Evolutionary conservation across 2,888 invertebrate genomes (phyloP), one percentile per base, ranked within the genome.

Genomic region (Tupiocoris notatus): DNA sequence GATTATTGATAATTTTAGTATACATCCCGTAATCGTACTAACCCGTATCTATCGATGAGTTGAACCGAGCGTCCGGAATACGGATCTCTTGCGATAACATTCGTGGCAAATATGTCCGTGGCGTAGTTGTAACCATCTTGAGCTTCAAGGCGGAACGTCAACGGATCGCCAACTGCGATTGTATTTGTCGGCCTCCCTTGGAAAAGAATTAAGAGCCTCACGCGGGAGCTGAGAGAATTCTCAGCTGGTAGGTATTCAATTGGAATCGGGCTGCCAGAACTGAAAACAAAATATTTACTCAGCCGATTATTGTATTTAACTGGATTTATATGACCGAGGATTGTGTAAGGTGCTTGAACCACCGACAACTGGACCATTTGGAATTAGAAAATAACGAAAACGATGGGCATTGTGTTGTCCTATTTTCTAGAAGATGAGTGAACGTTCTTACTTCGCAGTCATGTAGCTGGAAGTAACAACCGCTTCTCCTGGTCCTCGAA

Each of bases 401-500:
- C n/a, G n/a, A n/a, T n/a, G n/a, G n/a, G n/a, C n/a, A n/a, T n/a
- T n/a, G n/a, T n/a, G n/a, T n/a, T n/a, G n/a, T n/a, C n/a, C n/a
- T n/a, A n/a, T n/a, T n/a, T n/a, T n/a, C n/a, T n/a, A n/a, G n/a
- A n/a, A n/a, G n/a, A n/a, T n/a, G n/a, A n/a, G n/a, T n/a, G n/a
- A n/a, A n/a, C n/a, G n/a, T n/a, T 80, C 83, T 87, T 89, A 93
- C 94, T 94, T 94, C 80, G 94, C 93, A 81, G 94, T 94, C 82
- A 95, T 95, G 83, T 94, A 95, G 81, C 94, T 94, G 23, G 95
- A 95, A 17, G 95, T 95, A 75, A 96, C 95, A 1, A 96, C 93
- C 12, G 95, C 94, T 84, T 96, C 95, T 21, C 95, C 95, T 0
- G 95, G 95, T 24, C 95, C 95, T 81, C 94, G 88, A 85, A 95